Percentiles rank a stretch among this genome's conserved stretches.
These are phyloP conservation scores for Mirza zaza DNA, from an alignment of 2,113 vertebrate genomes.

Conservation along the genomic window DNA sequence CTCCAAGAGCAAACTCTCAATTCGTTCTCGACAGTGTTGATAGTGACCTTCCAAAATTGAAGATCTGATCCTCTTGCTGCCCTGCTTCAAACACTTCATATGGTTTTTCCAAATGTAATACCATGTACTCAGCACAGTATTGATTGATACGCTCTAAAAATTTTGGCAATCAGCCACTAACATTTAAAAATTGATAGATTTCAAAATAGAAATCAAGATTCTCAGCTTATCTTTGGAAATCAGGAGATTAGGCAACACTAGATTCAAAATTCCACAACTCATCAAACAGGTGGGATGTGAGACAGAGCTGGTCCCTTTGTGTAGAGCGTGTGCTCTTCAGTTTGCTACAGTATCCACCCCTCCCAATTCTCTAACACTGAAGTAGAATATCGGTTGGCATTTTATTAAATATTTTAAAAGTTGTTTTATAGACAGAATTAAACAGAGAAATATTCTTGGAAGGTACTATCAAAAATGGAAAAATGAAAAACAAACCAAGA, in stretches of 20 bases:
- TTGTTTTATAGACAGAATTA: neutral
- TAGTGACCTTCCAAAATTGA: neutral
- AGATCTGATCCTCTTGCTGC: neutral
- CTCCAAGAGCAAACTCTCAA: neutral
- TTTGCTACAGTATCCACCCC: neutral
- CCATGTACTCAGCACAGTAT: neutral
- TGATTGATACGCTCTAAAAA: neutral
- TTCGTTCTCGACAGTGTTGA: neutral
- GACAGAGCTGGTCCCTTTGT: accelerated
- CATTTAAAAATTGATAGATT: neutral
- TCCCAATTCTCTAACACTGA: neutral
- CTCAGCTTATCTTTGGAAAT: neutral
- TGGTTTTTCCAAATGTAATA: neutral
- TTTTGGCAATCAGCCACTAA: neutral
- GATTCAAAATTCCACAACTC: accelerated
- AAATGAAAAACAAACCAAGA: neutral
- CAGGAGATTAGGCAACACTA: neutral
- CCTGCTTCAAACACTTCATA: neutral
- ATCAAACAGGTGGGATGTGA: too few species aligned
- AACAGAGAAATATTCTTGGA: neutral
- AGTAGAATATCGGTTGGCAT: neutral
- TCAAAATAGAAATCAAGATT: neutral
- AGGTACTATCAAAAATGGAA: neutral
- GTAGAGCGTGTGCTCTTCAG: accelerated
- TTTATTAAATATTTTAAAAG: neutral